Conservation (phyloP, 2,113 vertebrate genomes). For the Apteryx owenii region DNA sequence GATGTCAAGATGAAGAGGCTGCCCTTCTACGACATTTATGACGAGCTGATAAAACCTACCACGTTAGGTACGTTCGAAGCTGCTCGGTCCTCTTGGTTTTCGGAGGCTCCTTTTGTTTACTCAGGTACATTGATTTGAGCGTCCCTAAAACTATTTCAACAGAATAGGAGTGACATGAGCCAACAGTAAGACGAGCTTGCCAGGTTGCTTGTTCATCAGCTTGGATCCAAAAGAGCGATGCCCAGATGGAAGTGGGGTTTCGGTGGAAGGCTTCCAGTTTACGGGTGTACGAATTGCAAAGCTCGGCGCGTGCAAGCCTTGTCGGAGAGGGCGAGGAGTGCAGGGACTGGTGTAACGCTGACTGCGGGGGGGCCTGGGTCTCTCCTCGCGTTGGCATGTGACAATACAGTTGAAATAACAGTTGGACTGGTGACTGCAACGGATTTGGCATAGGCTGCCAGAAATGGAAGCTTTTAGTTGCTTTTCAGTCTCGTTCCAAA, state of each 20-base stretch:
- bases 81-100: no score
- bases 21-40: slow-evolving; percentile 78
- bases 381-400: no score
- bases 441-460: neutral
- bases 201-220: no score
- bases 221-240: neutral
- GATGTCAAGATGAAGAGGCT: slow-evolving; percentile 79
- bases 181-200: neutral
- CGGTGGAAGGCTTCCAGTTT: no score
- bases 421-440: neutral
- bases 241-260: neutral
- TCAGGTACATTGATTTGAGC: neutral
- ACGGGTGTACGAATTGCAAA: no score
- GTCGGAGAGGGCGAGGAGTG: no score
- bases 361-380: no score
- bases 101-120: neutral
- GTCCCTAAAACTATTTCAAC: neutral
- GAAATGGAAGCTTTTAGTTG: neutral
- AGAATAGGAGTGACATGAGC: rapidly evolving
- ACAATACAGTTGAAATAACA: no score
- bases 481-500: neutral
- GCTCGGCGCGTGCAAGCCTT: no score
- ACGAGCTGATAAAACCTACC: slow-evolving; percentile 78
- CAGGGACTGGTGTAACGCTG: no score
- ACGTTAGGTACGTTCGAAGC: slow-evolving; percentile 62